Evolutionary conservation across 1,140 invertebrate genomes (phyloP), one percentile per base, ranked within the genome.

Genomic region (Trichonephila clavata): DNA sequence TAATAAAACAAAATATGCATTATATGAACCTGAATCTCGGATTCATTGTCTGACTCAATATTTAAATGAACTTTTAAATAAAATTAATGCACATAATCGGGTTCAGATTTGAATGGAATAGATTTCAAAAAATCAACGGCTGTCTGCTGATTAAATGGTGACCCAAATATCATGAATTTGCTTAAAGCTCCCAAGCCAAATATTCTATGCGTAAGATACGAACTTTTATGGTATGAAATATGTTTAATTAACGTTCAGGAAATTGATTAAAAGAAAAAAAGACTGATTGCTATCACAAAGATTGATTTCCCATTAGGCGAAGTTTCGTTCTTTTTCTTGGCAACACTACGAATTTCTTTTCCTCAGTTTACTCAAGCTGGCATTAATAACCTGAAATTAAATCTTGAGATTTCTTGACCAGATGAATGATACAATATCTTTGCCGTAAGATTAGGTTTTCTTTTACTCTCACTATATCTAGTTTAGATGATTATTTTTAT

Each of bases 291-390:
- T 81, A 91, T 91, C 89, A 61, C n/a, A 61, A 27, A 57, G 89
- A 91, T 91, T 91, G 89, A 91, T 91, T 91, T 91, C 80, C 77
- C 89, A 91, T 91, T 91, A 91, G 77, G 39, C 39, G 32, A 83
- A 91, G 89, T 81, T 63, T 83, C 89, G 14, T 83, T 81, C 39
- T 91, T 90, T 83, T 43, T 63, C 50, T 39, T 50, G n/a, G 27
- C 27, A 68, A 68, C 20, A 20, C 43, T 80, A 39, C 39, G n/a
- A 27, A 88, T 60, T 57, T 32, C 88, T 90, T 90, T 77, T 68
- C 24, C 3, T 88, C 60, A 43, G 60, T 32, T 88, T 59, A 24
- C 65, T 68, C 65, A 68, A 68, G 65, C 65, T 68, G 65, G 24
- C 24, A 68, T 68, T 68, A 68, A 68, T 81, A 50, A 43, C 7